phyloP scores from a whole-genome alignment of 2,888 invertebrate genomes.

The Dryadula phaetusa region DNA sequence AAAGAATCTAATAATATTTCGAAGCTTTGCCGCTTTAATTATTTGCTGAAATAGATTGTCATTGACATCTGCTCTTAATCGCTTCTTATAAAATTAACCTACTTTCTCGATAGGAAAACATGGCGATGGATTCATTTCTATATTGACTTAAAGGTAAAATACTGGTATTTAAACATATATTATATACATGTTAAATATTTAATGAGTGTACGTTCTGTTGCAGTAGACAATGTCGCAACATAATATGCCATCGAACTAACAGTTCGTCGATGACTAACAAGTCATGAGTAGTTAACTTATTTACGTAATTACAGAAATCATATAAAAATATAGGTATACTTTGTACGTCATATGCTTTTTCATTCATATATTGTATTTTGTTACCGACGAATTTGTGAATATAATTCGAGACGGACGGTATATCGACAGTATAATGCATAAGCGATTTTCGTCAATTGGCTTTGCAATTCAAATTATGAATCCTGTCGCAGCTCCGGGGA shows the following conservation, averaged over 20 bases:
- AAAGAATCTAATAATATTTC: too few species aligned
- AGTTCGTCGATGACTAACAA: too few species aligned
- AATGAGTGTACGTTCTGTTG: too few species aligned
- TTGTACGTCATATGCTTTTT: conserved; percentile 42
- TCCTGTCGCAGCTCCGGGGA: conserved; percentile 51
- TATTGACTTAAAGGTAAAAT: background rate
- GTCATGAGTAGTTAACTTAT: background rate
- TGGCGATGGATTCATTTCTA: background rate
- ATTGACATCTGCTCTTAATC: background rate
- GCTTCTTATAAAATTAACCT: background rate
- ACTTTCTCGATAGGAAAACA: conserved; percentile 2
- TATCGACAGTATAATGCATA: conserved; percentile 62
- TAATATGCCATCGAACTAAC: too few species aligned
- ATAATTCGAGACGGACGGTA: conserved; percentile 58
- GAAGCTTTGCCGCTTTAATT: background rate
- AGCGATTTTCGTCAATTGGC: conserved; percentile 66
- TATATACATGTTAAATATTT: too few species aligned
- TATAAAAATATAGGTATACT: background rate
- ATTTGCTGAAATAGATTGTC: background rate
- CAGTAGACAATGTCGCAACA: too few species aligned
- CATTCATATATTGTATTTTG: conserved; percentile 51
- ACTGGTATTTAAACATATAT: too few species aligned
- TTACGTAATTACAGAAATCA: background rate
- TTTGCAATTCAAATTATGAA: conserved; percentile 70
- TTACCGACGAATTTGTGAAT: conserved; percentile 65